Base-by-base conservation (phyloP, 1,140 invertebrate species). In the Drosophila dunni region DNA sequence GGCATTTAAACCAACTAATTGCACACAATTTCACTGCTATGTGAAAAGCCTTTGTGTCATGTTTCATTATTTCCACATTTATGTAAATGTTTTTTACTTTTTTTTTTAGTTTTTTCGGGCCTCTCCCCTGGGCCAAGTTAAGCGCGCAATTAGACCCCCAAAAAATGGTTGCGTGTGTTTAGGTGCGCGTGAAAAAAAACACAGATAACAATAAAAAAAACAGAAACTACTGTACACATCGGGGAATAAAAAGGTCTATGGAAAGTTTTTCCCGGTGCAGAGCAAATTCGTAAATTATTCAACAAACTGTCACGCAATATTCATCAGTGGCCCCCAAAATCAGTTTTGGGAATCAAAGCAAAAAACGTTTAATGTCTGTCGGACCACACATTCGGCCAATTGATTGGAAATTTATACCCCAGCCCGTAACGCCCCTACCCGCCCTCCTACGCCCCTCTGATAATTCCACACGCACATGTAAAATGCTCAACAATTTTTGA, bases 1-100 rank as follows among this genome's bases (percentile, higher is more conserved):
- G 89, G 83, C 89, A 91, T 80, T 91, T 91, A 91, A 91, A 89
- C 89, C 81, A 69, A 83, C 76, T 91, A 91, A 91, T 91, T 91
- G 88, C 75, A 62, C 53, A 72, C 81, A 83, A 88, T 88, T 88
- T 80, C 75, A 75, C 79, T 68, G 29, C 15, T 24, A 79, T 75
- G 81, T 76, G 78, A 79, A 89, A 86, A 70, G 24, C 48, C 74
- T 83, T 78, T 85, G 81, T 85, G 65, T 83, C 84, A 78, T 89
- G 85, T 90, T 89, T 89, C 90, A 90, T 89, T 89, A 89, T 89
- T 76, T 89, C 78, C 64, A 85, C 84, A 85, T 90, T 89, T 89
- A 89, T 88, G 81, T 85, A 85, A 89, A 89, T 89, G 78, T 51
- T 68, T 73, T 72, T 56, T 63, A 34, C 45, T 20, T 29, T 4